Evolutionary conservation across 2,888 invertebrate species (phyloP).

Genomic region (Sarcophaga variegata): DNA sequence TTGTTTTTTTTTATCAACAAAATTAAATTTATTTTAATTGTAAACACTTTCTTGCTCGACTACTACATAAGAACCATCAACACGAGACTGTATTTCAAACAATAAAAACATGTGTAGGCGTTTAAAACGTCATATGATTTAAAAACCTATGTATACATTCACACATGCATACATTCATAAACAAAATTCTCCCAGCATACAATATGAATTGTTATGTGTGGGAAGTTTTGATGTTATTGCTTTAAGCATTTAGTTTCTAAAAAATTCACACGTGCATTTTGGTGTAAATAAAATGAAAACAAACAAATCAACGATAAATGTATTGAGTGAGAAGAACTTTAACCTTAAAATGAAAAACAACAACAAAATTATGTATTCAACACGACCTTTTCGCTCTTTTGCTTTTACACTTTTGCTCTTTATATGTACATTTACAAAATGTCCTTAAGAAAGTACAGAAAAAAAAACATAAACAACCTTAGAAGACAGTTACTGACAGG

Average conservation of each 20-base stretch:
- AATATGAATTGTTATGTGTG: background rate
- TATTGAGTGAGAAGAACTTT: conserved; percentile 5
- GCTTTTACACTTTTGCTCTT: no score
- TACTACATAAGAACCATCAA: background rate
- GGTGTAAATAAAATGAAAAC: background rate
- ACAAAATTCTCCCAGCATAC: background rate
- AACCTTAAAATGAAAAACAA: background rate
- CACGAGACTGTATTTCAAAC: background rate
- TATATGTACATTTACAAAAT: no score
- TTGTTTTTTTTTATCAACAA: background rate
- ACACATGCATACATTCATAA: background rate
- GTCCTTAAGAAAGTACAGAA: no score
- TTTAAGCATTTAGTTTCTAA: background rate
- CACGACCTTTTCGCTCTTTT: no score
- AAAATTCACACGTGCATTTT: conserved; percentile 19
- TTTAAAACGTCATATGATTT: conserved; percentile 26
- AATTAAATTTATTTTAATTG: background rate
- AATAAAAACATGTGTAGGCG: background rate
- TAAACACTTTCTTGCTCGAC: background rate
- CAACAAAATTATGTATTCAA: background rate
- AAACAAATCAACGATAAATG: background rate
- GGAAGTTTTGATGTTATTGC: background rate
- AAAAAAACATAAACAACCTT: background rate
- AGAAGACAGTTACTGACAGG: conserved; percentile 14
- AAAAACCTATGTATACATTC: background rate